Percentiles rank a stretch among this genome's conserved stretches.
These are phyloP conservation scores for Sarcophaga subvicina DNA, from an alignment of 2,888 invertebrate species.

Conservation along the genomic window DNA sequence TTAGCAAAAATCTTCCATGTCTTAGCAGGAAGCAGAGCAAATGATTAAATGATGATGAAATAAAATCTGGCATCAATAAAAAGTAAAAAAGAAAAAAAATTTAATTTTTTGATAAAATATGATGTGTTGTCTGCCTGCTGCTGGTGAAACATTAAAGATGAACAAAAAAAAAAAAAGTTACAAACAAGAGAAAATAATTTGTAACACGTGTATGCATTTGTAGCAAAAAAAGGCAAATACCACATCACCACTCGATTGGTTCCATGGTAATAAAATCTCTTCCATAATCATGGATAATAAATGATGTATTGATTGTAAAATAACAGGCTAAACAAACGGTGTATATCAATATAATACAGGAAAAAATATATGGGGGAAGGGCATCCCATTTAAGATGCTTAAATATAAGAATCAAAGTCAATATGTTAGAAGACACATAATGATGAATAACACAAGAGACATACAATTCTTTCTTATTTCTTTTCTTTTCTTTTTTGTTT, in stretches of 20 bases:
- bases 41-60: too few species aligned
- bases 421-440: not conserved
- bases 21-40: too few species aligned
- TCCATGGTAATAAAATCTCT: not conserved
- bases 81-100: too few species aligned
- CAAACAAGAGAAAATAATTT: not conserved
- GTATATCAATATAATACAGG: not conserved
- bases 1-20: too few species aligned
- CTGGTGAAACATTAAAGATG: too few species aligned
- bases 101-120: not conserved
- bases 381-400: too few species aligned
- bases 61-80: too few species aligned
- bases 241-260: not conserved
- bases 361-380: not conserved
- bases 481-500: too few species aligned
- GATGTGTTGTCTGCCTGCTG: not conserved
- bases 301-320: not conserved
- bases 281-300: not conserved
- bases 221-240: not conserved
- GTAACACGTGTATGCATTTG: not conserved
- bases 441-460: not conserved
- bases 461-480: not conserved
- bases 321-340: not conserved
- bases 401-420: not conserved
- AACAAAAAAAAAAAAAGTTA: not conserved